A percentile compares a stretch with the other conserved stretches of the same genome.
Conservation (phyloP, 2,888 invertebrate species). For the Standfussiana lucernea region DNA sequence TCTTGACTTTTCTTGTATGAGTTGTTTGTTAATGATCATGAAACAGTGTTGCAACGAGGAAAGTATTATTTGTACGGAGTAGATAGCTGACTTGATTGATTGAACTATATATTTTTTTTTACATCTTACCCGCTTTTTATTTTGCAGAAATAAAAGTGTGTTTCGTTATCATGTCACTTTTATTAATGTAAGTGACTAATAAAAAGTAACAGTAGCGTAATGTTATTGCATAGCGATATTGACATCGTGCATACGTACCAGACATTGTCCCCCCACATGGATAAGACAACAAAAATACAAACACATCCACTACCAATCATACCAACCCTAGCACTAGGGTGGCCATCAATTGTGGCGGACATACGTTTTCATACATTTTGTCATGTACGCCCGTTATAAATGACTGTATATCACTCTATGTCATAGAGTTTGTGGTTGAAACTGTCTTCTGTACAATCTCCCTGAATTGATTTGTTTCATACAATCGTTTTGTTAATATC, state of each 20-base stretch:
- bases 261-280: neutral
- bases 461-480: constrained; percentile 44
- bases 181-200: neutral
- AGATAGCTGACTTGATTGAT: neutral
- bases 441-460: constrained; percentile 27
- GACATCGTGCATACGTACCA: neutral
- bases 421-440: constrained; percentile 47
- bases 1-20: constrained; percentile 9
- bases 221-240: neutral
- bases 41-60: neutral
- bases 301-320: neutral
- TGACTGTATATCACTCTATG: constrained; percentile 41
- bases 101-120: neutral
- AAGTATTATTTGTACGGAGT: neutral
- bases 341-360: constrained; percentile 65
- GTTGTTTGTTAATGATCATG: neutral
- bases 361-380: constrained; percentile 65
- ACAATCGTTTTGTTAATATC: constrained; percentile 23
- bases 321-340: constrained; percentile 65
- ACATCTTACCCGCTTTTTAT: neutral
- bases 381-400: constrained; percentile 53
- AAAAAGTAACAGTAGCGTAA: neutral
- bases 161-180: neutral
- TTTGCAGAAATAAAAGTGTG: neutral
- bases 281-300: constrained; percentile 25